Evolutionary conservation across 2,888 invertebrate species (phyloP).

Genomic region (Xylocampa areola): DNA sequence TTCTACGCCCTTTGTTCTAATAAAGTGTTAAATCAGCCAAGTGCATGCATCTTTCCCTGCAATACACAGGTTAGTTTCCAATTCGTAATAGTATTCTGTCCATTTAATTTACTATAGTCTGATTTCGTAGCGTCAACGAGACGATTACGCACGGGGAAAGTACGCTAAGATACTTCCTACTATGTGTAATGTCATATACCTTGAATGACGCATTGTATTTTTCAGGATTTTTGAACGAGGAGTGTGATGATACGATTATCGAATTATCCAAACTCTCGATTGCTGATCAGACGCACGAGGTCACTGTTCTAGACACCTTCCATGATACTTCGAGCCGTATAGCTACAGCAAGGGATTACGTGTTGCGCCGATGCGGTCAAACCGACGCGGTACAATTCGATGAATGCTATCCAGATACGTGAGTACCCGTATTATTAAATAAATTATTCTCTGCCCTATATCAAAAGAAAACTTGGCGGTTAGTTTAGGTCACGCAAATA

Average conservation of each 20-base stretch:
- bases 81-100: slow-evolving; percentile 34
- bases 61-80: slow-evolving; percentile 85
- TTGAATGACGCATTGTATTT: slow-evolving; percentile 64
- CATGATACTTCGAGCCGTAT: slow-evolving; percentile 79
- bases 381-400: slow-evolving; percentile 90
- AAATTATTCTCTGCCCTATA: slow-evolving; percentile 11
- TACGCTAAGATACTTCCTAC: slow-evolving; percentile 83
- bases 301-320: slow-evolving; percentile 82
- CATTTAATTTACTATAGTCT: slow-evolving; percentile 52
- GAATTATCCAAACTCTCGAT: slow-evolving; percentile 88
- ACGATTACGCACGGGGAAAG: slow-evolving; percentile 83
- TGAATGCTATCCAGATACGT: slow-evolving; percentile 92
- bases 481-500: slow-evolving; percentile 70
- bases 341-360: slow-evolving; percentile 84
- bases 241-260: slow-evolving; percentile 90
- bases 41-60: slow-evolving; percentile 90
- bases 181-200: slow-evolving; percentile 73
- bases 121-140: slow-evolving; percentile 67
- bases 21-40: slow-evolving; percentile 87
- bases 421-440: slow-evolving; percentile 68
- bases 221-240: slow-evolving; percentile 88
- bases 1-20: slow-evolving; percentile 86
- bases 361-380: slow-evolving; percentile 92
- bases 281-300: slow-evolving; percentile 82
- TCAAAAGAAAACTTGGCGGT: slow-evolving; percentile 30